Percentiles rank a stretch among this genome's conserved stretches.
phyloP scores from a whole-genome alignment of 2,888 invertebrate species.

The Agrotis puta region DNA sequence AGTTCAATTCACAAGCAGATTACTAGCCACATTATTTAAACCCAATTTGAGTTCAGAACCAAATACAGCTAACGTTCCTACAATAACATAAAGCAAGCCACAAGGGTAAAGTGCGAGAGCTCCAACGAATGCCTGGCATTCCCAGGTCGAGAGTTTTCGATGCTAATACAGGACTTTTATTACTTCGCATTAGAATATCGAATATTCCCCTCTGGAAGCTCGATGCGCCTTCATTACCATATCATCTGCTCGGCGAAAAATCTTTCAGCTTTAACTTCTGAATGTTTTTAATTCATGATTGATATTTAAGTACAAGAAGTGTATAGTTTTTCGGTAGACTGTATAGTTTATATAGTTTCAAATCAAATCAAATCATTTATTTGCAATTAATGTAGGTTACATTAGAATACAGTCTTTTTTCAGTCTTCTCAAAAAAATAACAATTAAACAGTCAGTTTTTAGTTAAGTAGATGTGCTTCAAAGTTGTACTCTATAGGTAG shows the following conservation, averaged over 20 bases:
- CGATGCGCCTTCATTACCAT: constrained; percentile 76
- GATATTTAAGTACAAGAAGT: constrained; percentile 11
- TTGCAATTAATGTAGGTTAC: no score
- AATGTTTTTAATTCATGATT: constrained; percentile 54
- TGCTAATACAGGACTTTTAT: constrained; percentile 78
- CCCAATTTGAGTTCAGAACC: constrained; percentile 21
- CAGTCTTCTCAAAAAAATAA: no score
- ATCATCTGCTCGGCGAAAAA: constrained; percentile 69
- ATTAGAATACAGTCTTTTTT: no score
- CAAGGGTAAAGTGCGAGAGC: constrained; percentile 53
- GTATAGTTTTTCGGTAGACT: background rate
- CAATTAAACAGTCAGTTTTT: background rate
- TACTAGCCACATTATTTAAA: constrained; percentile 19
- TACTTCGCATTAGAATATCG: constrained; percentile 84
- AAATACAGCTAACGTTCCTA: constrained; percentile 18
- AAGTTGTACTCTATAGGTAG: background rate
- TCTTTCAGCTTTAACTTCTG: constrained; percentile 51
- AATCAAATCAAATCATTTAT: no score
- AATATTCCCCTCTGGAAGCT: constrained; percentile 75
- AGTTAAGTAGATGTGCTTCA: background rate
- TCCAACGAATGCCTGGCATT: constrained; percentile 53
- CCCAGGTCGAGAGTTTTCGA: constrained; percentile 64
- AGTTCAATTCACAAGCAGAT: background rate
- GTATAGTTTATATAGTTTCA: background rate
- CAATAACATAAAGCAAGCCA: constrained; percentile 39